These are phyloP conservation scores for Platyrinchus mystaceus DNA, from an alignment of 2,797 vertebrate species.

Conservation along the genomic window DNA sequence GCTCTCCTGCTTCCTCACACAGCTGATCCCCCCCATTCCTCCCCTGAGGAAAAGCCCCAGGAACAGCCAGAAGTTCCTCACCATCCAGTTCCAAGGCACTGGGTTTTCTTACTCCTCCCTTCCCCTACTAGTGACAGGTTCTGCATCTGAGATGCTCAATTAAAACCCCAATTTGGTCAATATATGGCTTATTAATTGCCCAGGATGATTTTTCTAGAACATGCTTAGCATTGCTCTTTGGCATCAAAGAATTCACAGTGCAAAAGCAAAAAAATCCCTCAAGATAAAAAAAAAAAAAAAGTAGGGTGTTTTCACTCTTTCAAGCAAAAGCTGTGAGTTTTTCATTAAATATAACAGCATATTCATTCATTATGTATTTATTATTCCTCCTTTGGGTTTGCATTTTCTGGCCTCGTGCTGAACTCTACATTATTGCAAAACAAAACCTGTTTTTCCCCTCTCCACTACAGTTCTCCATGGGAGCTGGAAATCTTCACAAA, in stretches of 20 bases:
- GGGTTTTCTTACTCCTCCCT: neutral
- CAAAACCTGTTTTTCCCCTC: conserved; percentile 59
- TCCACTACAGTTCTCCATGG: conserved; percentile 40
- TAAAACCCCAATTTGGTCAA: neutral
- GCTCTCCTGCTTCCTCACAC: neutral
- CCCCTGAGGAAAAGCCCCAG: neutral
- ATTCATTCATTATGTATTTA: conserved; percentile 22
- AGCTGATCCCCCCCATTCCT: neutral
- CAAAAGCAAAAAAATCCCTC: conserved; percentile 7
- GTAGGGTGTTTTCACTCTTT: neutral
- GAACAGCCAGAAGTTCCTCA: neutral
- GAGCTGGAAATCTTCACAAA: conserved; percentile 62
- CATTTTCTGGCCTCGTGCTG: conserved; percentile 48
- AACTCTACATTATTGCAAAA: conserved; percentile 51
- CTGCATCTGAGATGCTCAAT: neutral
- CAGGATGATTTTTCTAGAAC: neutral
- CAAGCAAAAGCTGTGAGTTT: conserved; percentile 34
- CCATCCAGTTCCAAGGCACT: neutral
- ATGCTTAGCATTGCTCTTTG: neutral
- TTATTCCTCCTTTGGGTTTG: conserved; percentile 47
- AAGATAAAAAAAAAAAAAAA: conserved; percentile 52
- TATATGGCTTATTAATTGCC: neutral
- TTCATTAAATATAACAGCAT: conserved; percentile 9
- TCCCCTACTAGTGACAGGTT: neutral
- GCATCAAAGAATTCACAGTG: neutral